Percentiles rank a stretch among this genome's conserved stretches.
Conservation (phyloP, 2,888 invertebrate genomes). For the Andrena praecox region DNA sequence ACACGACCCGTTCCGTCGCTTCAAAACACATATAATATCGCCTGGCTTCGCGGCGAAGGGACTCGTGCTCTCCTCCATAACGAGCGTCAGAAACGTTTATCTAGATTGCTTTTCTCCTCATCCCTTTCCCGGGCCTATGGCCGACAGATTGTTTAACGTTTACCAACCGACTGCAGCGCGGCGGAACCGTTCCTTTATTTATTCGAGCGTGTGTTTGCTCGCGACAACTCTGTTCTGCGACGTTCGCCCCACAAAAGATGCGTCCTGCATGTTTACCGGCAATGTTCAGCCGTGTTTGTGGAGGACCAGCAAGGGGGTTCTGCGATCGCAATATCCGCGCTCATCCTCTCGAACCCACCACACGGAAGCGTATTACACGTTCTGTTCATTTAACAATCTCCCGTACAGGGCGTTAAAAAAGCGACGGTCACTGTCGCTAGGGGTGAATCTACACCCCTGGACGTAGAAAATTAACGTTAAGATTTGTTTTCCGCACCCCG, state of each 20-base stretch:
- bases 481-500: no score
- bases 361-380: constrained; percentile 35
- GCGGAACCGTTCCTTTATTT: constrained; percentile 52
- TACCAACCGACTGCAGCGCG: constrained; percentile 21
- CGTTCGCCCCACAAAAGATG: constrained; percentile 52
- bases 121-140: constrained; percentile 7
- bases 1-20: background rate
- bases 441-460: no score
- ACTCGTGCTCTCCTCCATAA: constrained; percentile 14
- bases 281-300: constrained; percentile 47
- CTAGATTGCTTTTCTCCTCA: constrained; percentile 38
- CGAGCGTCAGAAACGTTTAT: constrained; percentile 41
- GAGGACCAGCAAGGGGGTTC: constrained; percentile 27
- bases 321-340: constrained; percentile 61
- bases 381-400: constrained; percentile 46
- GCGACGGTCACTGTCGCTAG: no score
- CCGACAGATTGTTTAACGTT: constrained; percentile 51
- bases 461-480: no score
- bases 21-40: background rate
- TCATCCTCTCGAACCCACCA: constrained; percentile 44
- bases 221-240: constrained; percentile 48
- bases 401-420: background rate
- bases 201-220: constrained; percentile 46
- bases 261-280: constrained; percentile 38
- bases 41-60: constrained; percentile 6